These are phyloP conservation scores for Pterobdella sp. DNA, from an alignment of 2,888 invertebrate genomes.

Conservation along the genomic window DNA sequence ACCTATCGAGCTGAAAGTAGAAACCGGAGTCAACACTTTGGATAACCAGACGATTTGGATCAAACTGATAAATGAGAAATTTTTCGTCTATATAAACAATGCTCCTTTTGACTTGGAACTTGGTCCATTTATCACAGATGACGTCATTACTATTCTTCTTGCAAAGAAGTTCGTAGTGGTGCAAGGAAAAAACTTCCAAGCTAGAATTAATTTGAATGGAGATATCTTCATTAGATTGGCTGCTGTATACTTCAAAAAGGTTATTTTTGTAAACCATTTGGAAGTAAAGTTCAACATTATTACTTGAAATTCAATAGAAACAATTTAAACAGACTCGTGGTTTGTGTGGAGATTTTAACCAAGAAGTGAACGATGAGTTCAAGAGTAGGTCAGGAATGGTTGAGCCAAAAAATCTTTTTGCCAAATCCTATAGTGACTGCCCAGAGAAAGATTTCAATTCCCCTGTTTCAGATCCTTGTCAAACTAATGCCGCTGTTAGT, in stretches of 20 bases:
- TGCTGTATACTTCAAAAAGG: constrained; percentile 13
- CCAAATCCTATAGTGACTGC: constrained; percentile 24
- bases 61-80: background rate
- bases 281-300: no score
- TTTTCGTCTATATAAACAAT: no score
- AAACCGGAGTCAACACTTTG: background rate
- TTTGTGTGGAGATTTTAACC: constrained; percentile 23
- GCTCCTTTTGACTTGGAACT: no score
- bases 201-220: constrained; percentile 16
- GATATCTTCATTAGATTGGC: constrained; percentile 16
- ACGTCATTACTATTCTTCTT: background rate
- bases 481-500: constrained; percentile 25
- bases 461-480: constrained; percentile 16
- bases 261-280: no score
- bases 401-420: constrained; percentile 15
- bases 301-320: no score
- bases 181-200: constrained; percentile 11
- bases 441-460: constrained; percentile 13
- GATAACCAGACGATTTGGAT: constrained; percentile 2
- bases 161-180: constrained; percentile 9
- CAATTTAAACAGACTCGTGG: constrained; percentile 12
- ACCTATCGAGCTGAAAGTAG: constrained; percentile 2
- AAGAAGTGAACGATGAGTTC: constrained; percentile 23
- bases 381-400: constrained; percentile 13
- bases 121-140: background rate